A percentile compares a stretch with the other conserved stretches of the same genome.
phyloP scores from a whole-genome alignment of 2,797 vertebrate species.

The Brotula barbata region DNA sequence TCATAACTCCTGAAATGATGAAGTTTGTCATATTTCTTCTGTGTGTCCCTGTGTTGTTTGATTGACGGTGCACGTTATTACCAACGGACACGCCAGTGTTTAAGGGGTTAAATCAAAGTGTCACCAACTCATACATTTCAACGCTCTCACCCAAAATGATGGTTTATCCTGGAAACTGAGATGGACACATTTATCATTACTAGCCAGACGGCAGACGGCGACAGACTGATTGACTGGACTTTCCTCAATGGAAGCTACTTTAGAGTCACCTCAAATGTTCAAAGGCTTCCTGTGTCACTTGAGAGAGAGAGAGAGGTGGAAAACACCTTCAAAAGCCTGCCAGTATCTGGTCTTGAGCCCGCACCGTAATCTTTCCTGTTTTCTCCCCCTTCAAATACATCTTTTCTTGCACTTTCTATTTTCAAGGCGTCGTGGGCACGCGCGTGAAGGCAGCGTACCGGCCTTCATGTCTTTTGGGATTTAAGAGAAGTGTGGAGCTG shows the following conservation, averaged over 20 bases:
- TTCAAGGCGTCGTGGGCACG: conserved; percentile 8
- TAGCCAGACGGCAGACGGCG: conserved; percentile 46
- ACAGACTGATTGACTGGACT: conserved; percentile 13
- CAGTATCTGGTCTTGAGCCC: conserved; percentile 32
- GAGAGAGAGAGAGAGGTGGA: conserved; percentile 35
- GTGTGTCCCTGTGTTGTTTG: too few relatives aligned
- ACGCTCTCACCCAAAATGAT: background rate
- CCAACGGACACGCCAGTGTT: too few relatives aligned
- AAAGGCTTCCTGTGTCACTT: conserved; percentile 58
- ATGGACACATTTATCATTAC: conserved; percentile 41
- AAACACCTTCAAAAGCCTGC: conserved; percentile 64
- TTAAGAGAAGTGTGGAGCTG: conserved; percentile 30
- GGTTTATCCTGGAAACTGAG: conserved; percentile 24
- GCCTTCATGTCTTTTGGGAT: conserved; percentile 53
- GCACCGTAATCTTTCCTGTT: conserved; percentile 48
- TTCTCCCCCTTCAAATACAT: conserved; percentile 38
- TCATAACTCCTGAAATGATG: too few relatives aligned
- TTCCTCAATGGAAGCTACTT: conserved; percentile 47
- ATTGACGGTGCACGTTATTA: too few relatives aligned
- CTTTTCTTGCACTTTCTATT: conserved; percentile 55
- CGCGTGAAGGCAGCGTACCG: conserved; percentile 33
- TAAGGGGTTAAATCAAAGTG: conserved; percentile 16
- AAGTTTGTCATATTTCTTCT: too few relatives aligned
- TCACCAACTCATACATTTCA: conserved; percentile 25
- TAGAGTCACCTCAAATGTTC: conserved; percentile 58